phyloP scores from a whole-genome alignment of 2,888 invertebrate genomes.

The Calliphora vomitoria region DNA sequence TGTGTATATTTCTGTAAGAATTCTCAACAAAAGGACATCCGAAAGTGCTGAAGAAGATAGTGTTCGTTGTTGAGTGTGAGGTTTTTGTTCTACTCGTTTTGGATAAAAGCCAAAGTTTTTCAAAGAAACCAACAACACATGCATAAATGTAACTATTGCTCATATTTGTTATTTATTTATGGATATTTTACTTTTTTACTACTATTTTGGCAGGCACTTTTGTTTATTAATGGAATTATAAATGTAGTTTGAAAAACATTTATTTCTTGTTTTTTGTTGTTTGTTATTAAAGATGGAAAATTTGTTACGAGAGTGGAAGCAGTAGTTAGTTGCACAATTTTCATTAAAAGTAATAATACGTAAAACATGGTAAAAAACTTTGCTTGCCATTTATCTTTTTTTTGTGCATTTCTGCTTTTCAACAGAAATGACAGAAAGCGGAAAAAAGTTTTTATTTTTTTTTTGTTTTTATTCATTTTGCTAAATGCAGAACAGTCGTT shows the following conservation, averaged over 20 bases:
- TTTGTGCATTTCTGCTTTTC: neutral
- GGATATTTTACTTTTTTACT: too few species aligned
- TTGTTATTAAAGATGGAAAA: neutral
- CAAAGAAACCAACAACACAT: slow-evolving; percentile 10
- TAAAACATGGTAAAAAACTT: slow-evolving; percentile 22
- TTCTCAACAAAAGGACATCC: slow-evolving; percentile 15
- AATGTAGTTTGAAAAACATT: slow-evolving; percentile 50
- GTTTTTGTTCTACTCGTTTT: slow-evolving; percentile 33
- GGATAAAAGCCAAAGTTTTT: slow-evolving; percentile 61
- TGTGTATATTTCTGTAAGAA: neutral
- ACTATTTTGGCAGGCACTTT: slow-evolving; percentile 46
- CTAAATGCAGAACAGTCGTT: slow-evolving; percentile 29
- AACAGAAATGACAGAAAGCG: slow-evolving; percentile 9
- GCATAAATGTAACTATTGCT: neutral
- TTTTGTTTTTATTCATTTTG: neutral
- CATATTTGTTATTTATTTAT: slow-evolving; percentile 36
- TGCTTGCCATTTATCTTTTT: slow-evolving; percentile 14
- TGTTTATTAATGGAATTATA: slow-evolving; percentile 64
- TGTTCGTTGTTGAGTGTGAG: neutral
- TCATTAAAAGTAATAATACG: slow-evolving; percentile 21
- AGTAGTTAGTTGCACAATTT: slow-evolving; percentile 34
- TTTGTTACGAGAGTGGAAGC: neutral
- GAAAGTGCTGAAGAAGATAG: slow-evolving; percentile 19
- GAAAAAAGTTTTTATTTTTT: slow-evolving; percentile 15
- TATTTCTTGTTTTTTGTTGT: too few species aligned